A percentile compares a stretch with the other conserved stretches of the same genome.
Evolutionary conservation across 2,888 invertebrate species (phyloP).

Genomic region (Apodemia duryi): DNA sequence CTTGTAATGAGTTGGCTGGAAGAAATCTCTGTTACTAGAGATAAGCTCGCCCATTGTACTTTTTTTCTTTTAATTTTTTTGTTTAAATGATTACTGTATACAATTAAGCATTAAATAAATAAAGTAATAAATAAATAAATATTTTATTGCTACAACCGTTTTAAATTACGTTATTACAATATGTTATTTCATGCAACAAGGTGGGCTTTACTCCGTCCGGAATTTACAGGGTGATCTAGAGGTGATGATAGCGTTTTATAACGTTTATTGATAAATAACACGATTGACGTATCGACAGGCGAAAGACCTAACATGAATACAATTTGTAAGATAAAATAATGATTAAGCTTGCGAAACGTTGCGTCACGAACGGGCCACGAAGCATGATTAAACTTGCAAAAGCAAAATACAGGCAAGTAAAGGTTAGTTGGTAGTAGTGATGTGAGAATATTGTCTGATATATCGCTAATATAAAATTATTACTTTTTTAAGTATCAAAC

Average conservation of each 20-base stretch:
- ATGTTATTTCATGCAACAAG: too few species aligned
- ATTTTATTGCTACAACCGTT: too few species aligned
- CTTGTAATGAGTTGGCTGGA: too few species aligned
- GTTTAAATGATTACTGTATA: too few species aligned
- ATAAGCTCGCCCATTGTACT: too few species aligned
- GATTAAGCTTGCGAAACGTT: constrained; percentile 74
- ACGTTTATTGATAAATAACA: constrained; percentile 35
- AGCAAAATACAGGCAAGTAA: constrained; percentile 73
- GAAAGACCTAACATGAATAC: constrained; percentile 59
- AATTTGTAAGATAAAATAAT: constrained; percentile 78
- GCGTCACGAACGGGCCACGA: constrained; percentile 69
- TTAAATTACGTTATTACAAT: too few species aligned
- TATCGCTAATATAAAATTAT: constrained; percentile 34
- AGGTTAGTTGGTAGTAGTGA: constrained; percentile 60
- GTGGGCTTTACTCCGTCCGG: too few species aligned
- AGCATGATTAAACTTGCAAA: constrained; percentile 78
- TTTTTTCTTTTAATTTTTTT: too few species aligned
- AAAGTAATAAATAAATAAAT: too few species aligned
- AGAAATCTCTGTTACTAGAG: too few species aligned
- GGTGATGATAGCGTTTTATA: constrained; percentile 21
- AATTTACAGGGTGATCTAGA: constrained; percentile 37
- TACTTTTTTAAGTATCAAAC: too few species aligned
- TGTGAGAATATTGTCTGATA: constrained; percentile 24
- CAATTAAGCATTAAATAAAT: too few species aligned
- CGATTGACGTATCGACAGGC: constrained; percentile 47